These are phyloP conservation scores for Tychaedon coryphoeus DNA, from an alignment of 2,113 vertebrate genomes.

Conservation along the genomic window DNA sequence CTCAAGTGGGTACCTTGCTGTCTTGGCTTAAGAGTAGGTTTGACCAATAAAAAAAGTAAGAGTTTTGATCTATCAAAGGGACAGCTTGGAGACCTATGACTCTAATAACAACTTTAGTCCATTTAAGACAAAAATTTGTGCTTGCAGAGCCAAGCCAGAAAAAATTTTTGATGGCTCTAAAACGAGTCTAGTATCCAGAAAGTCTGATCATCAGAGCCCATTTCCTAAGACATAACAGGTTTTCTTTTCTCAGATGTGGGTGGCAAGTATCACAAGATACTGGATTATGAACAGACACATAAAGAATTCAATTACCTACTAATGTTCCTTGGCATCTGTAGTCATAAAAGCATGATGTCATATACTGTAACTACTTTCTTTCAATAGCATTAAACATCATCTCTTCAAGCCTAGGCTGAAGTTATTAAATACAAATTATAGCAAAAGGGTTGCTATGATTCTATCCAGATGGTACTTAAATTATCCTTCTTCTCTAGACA, in stretches of 20 bases:
- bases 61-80: background rate
- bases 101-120: background rate
- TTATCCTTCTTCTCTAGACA: slow-evolving; percentile 17
- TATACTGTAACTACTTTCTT: background rate
- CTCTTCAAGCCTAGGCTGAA: background rate
- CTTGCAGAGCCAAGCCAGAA: background rate
- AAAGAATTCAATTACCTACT: slow-evolving; percentile 29
- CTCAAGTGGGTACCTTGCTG: background rate
- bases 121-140: background rate
- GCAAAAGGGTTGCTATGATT: background rate
- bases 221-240: background rate
- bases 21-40: background rate
- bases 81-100: background rate
- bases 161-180: background rate
- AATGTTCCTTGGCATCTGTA: background rate
- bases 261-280: background rate
- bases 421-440: slow-evolving; percentile 47
- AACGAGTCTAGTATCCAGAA: background rate
- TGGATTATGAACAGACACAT: background rate
- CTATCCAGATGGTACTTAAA: slow-evolving; percentile 18
- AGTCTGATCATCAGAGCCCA: background rate
- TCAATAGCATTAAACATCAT: background rate
- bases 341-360: slow-evolving; percentile 46
- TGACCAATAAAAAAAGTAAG: background rate
- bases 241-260: background rate